These are phyloP conservation scores for Lithodes maja DNA, from an alignment of 2,888 invertebrate genomes.

Conservation along the genomic window DNA sequence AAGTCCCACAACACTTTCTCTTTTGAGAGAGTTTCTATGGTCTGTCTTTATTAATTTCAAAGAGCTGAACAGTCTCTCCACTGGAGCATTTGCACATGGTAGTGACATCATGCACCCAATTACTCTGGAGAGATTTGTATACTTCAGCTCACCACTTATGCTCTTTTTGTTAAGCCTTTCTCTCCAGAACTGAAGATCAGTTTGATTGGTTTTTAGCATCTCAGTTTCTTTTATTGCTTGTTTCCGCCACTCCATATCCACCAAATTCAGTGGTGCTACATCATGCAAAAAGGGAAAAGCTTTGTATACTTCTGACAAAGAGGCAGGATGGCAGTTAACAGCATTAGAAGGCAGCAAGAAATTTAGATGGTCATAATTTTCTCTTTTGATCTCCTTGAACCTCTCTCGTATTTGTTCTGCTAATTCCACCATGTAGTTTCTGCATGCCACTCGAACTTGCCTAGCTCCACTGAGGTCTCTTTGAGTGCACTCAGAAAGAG, in stretches of 20 bases:
- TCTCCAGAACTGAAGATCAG: too few relatives aligned
- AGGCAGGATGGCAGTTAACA: slow-evolving; percentile 36
- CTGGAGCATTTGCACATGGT: too few relatives aligned
- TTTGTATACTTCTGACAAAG: slow-evolving; percentile 35
- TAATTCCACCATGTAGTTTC: slow-evolving; percentile 38
- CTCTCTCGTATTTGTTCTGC: slow-evolving; percentile 39
- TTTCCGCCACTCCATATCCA: slow-evolving; percentile 5
- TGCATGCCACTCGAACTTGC: slow-evolving; percentile 37
- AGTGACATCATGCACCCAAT: too few relatives aligned
- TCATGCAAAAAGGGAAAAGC: slow-evolving; percentile 8
- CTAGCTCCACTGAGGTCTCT: slow-evolving; percentile 33
- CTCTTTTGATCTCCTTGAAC: slow-evolving; percentile 36
- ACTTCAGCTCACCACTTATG: too few relatives aligned
- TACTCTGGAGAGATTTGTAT: too few relatives aligned
- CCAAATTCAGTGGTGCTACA: too few relatives aligned
- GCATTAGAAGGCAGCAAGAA: slow-evolving; percentile 42
- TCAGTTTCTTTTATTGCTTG: slow-evolving; percentile 22
- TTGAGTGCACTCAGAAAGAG: slow-evolving; percentile 36
- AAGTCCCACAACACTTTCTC: too few relatives aligned
- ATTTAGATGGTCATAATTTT: slow-evolving; percentile 35
- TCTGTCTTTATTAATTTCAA: too few relatives aligned
- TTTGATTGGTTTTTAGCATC: too few relatives aligned
- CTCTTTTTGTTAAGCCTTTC: too few relatives aligned
- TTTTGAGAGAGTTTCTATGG: too few relatives aligned
- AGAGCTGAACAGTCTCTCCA: too few relatives aligned